Conservation (phyloP, 2,888 invertebrate genomes). For the Papilio protenor region DNA sequence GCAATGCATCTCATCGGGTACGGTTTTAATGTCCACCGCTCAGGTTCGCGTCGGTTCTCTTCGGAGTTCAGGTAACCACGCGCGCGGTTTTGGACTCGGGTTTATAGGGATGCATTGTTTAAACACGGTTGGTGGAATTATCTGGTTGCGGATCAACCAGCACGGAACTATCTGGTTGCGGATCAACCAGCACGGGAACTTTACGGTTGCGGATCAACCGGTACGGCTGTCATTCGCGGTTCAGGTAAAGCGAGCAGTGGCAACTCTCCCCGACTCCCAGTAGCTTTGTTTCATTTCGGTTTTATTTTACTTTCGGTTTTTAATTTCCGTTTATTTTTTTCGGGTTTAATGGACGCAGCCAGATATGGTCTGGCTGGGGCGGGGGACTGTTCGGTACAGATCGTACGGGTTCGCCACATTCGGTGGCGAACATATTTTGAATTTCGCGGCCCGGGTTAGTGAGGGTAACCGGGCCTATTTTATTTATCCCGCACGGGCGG, state of each 20-base stretch:
- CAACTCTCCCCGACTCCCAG: neutral
- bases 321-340: too few species aligned
- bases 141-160: neutral
- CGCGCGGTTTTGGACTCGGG: neutral
- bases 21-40: too few species aligned
- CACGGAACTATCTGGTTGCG: too few species aligned
- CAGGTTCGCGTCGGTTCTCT: neutral
- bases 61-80: neutral
- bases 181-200: neutral
- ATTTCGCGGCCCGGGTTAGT: too few species aligned
- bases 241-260: neutral
- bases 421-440: too few species aligned
- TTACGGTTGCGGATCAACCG: neutral
- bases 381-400: too few species aligned
- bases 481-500: too few species aligned
- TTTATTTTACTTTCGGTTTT: too few species aligned
- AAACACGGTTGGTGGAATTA: neutral
- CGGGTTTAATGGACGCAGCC: neutral
- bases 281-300: neutral
- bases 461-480: too few species aligned
- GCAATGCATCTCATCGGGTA: too few species aligned
- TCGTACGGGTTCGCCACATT: too few species aligned
- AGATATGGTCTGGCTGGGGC: constrained; percentile 4
- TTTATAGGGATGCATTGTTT: neutral
- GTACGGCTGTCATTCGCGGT: too few species aligned